Evolutionary conservation across 1,140 invertebrate genomes (phyloP).

Genomic region (Leucophenga varia): DNA sequence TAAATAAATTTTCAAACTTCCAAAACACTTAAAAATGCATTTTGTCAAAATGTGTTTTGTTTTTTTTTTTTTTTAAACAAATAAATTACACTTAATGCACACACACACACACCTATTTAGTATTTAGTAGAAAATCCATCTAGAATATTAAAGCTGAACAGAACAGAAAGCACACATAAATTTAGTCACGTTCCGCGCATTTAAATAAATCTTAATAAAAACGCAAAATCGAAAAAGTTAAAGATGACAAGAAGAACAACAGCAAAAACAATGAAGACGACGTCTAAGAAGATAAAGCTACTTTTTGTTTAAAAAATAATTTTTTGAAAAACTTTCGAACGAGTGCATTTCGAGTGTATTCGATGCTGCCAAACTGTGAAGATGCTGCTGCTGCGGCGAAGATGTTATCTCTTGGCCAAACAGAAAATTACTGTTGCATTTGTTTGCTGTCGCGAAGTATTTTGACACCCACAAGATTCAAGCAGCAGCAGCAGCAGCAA

Average conservation of each 20-base stretch:
- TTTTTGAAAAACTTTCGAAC: too few relatives aligned
- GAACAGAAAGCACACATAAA: slow-evolving; percentile 32
- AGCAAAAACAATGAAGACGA: too few relatives aligned
- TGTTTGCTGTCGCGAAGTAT: slow-evolving; percentile 28
- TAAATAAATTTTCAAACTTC: too few relatives aligned
- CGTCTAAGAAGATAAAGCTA: too few relatives aligned
- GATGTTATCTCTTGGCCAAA: slow-evolving; percentile 46
- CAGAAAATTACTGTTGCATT: slow-evolving; percentile 48
- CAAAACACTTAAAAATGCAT: slow-evolving; percentile 3
- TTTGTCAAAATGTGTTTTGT: slow-evolving; percentile 15
- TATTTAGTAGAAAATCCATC: too few relatives aligned
- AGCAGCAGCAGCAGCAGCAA: slow-evolving; percentile 11
- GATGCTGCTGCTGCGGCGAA: slow-evolving; percentile 6
- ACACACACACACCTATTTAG: too few relatives aligned
- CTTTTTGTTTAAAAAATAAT: too few relatives aligned
- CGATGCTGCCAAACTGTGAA: too few relatives aligned
- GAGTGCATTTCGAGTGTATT: too few relatives aligned
- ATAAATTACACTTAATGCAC: slow-evolving; percentile 15
- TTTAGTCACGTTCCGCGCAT: slow-evolving; percentile 51
- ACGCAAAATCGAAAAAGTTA: too few relatives aligned
- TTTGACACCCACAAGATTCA: slow-evolving; percentile 46
- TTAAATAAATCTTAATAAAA: slow-evolving; percentile 42
- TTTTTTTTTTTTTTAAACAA: slow-evolving; percentile 7
- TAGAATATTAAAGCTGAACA: background rate
- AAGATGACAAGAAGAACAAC: too few relatives aligned